These are phyloP conservation scores for Podarcis siculus DNA, from an alignment of 2,797 vertebrate species.

Conservation along the genomic window DNA sequence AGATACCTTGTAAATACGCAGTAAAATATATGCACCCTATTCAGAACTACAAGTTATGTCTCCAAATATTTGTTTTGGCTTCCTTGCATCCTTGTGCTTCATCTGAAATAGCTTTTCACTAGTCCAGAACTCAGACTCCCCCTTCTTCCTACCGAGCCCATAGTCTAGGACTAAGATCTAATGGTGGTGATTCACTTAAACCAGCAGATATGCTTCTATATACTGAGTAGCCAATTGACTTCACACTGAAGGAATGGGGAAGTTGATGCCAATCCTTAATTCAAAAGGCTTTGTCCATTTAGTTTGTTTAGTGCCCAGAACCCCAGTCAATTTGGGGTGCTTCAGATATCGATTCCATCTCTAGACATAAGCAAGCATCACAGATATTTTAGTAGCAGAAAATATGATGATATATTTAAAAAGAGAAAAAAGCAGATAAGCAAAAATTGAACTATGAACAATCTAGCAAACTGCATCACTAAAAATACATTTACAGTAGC, in stretches of 20 bases:
- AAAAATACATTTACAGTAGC: neutral
- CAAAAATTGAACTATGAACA: too few species aligned
- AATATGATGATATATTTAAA: neutral
- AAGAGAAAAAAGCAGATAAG: neutral
- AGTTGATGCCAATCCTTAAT: neutral
- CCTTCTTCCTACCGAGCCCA: neutral
- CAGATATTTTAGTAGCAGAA: neutral
- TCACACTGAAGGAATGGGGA: neutral
- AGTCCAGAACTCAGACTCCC: neutral
- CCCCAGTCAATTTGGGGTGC: neutral
- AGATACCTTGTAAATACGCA: conserved; percentile 5
- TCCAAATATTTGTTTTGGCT: conserved; percentile 25
- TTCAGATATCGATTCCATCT: neutral
- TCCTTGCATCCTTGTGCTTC: neutral
- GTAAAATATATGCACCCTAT: neutral
- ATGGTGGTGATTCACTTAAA: neutral
- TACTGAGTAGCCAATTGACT: neutral
- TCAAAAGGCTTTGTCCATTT: neutral
- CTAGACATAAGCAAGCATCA: neutral
- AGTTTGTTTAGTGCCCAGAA: neutral
- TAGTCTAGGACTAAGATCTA: neutral
- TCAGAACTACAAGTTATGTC: neutral
- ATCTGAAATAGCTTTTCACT: conserved; percentile 6
- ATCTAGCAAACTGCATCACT: neutral
- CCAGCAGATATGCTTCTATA: neutral